phyloP scores from a whole-genome alignment of 2,797 vertebrate genomes.

The Otolemur crassicaudatus region DNA sequence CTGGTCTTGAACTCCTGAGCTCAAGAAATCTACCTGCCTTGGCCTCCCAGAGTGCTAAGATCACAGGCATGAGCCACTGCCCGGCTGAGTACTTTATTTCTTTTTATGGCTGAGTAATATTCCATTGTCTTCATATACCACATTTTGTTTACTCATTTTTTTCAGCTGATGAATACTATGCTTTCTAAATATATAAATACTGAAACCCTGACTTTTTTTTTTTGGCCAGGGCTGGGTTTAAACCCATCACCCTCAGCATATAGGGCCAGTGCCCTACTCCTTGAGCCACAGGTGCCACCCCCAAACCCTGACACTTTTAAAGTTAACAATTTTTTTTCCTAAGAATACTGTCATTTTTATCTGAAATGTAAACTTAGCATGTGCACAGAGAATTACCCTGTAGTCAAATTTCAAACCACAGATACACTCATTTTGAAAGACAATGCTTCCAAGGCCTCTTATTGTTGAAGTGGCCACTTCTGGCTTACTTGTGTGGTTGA shows the following conservation, averaged over 20 bases:
- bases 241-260: too few species aligned
- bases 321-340: background rate
- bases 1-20: too few species aligned
- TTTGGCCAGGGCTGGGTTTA: too few species aligned
- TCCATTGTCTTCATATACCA: background rate
- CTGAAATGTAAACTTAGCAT: slow-evolving; percentile 36
- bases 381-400: background rate
- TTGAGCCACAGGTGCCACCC: too few species aligned
- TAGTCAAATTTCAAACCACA: slow-evolving; percentile 25
- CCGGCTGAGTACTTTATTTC: background rate
- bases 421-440: background rate
- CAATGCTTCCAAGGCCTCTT: background rate
- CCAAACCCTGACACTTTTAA: too few species aligned
- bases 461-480: background rate
- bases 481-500: background rate
- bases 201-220: slow-evolving; percentile 10
- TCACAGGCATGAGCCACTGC: too few species aligned
- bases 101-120: background rate
- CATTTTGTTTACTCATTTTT: background rate
- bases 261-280: too few species aligned
- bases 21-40: too few species aligned
- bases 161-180: background rate
- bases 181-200: background rate
- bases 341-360: background rate
- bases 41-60: too few species aligned